Percentiles rank a stretch among this genome's conserved stretches.
phyloP scores from a whole-genome alignment of 2,888 invertebrate species.

The Tuberolachnus salignus region DNA sequence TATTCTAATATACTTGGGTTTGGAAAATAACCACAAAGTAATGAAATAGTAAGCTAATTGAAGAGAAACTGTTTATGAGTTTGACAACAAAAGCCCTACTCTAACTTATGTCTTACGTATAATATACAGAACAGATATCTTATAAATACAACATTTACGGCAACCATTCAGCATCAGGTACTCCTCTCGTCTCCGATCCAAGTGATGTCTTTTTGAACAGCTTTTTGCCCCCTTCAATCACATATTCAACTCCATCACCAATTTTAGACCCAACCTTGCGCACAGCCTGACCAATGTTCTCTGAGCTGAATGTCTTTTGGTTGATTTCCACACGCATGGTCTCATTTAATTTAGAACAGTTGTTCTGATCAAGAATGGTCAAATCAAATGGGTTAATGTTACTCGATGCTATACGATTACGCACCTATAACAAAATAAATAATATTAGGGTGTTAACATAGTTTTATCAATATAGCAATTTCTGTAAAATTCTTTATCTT shows the following conservation, averaged over 20 bases:
- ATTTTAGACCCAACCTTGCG: constrained; percentile 75
- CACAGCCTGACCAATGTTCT: constrained; percentile 68
- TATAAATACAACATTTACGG: neutral
- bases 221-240: constrained; percentile 73
- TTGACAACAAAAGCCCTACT: no score
- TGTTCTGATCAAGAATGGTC: constrained; percentile 74
- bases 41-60: no score
- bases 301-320: constrained; percentile 76
- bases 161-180: constrained; percentile 24
- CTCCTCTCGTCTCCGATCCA: constrained; percentile 55
- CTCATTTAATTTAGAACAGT: constrained; percentile 64
- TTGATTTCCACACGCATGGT: constrained; percentile 72
- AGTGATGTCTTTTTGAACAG: constrained; percentile 69
- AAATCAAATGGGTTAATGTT: constrained; percentile 80
- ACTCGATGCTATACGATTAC: constrained; percentile 68
- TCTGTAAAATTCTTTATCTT: no score
- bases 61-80: no score
- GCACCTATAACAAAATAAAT: constrained; percentile 65
- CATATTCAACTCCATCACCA: constrained; percentile 75
- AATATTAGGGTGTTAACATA: no score
- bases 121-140: no score
- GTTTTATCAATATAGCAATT: no score
- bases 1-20: no score
- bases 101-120: neutral
- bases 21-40: no score